Percentiles rank a stretch among this genome's conserved stretches.
Evolutionary conservation across 2,113 vertebrate genomes (phyloP).

Genomic region (Nothobranchius kuhntae): DNA sequence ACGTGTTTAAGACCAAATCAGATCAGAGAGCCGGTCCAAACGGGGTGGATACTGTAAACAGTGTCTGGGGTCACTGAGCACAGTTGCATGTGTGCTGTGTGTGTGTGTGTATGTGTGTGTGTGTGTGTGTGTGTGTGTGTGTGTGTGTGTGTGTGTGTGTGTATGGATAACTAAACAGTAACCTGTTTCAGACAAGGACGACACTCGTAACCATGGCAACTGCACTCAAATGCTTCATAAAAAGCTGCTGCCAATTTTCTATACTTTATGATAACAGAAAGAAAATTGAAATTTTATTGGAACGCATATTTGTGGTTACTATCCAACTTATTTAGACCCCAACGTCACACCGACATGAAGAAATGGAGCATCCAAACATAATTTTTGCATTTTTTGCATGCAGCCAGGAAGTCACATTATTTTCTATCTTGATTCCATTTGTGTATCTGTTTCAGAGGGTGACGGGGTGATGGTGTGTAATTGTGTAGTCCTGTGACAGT

Average conservation of each 20-base stretch:
- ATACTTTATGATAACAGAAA: not conserved
- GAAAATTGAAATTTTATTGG: not conserved
- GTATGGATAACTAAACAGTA: not conserved
- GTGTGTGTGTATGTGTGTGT: not conserved
- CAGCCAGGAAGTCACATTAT: too few relatives aligned
- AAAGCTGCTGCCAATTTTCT: not conserved
- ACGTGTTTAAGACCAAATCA: not conserved
- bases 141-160: too few relatives aligned
- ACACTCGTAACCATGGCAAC: slow-evolving; percentile 15
- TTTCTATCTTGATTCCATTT: too few relatives aligned
- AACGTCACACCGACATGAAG: too few relatives aligned
- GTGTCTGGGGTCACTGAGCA: slow-evolving; percentile 1
- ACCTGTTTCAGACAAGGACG: not conserved
- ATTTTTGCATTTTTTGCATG: too few relatives aligned
- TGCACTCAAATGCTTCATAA: slow-evolving; percentile 5
- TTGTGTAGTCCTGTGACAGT: too few relatives aligned
- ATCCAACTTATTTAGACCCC: not conserved
- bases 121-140: too few relatives aligned
- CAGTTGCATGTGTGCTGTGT: not conserved
- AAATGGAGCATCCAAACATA: too few relatives aligned
- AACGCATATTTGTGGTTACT: not conserved
- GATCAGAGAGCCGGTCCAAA: not conserved
- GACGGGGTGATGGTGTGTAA: too few relatives aligned
- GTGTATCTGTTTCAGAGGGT: too few relatives aligned
- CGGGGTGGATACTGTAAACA: not conserved